Percentiles rank a stretch among this genome's conserved stretches.
phyloP scores from a whole-genome alignment of 2,888 invertebrate genomes.

The Thera britannica region DNA sequence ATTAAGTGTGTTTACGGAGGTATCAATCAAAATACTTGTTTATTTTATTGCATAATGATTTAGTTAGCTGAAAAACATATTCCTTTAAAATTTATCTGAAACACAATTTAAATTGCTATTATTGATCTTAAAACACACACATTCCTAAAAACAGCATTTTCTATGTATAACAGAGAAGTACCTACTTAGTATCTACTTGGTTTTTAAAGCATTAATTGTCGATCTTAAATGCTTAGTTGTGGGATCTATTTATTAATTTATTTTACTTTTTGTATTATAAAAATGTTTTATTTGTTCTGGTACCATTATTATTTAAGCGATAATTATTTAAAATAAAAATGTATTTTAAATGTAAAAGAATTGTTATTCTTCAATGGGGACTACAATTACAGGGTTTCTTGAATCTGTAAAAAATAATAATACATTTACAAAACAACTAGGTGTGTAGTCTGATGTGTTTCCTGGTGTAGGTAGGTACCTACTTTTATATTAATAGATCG shows the following conservation, averaged over 20 bases:
- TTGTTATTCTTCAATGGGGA: constrained; percentile 59
- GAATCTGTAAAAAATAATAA: constrained; percentile 47
- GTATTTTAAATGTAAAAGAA: not conserved
- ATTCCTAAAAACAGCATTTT: constrained; percentile 19
- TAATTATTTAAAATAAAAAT: not conserved
- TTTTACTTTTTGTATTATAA: constrained; percentile 5
- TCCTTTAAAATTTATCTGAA: no score
- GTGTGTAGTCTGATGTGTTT: not conserved
- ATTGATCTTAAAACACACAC: not conserved
- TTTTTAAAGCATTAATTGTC: not conserved
- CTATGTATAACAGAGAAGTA: not conserved
- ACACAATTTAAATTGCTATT: not conserved
- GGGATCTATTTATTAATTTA: constrained; percentile 1
- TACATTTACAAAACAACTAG: not conserved
- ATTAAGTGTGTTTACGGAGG: not conserved
- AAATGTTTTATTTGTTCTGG: constrained; percentile 3
- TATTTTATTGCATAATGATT: not conserved
- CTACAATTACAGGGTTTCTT: constrained; percentile 55
- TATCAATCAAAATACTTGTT: not conserved
- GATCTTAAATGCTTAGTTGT: not conserved
- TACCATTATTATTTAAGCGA: not conserved
- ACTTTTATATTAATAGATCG: not conserved
- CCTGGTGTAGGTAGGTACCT: not conserved
- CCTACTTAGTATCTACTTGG: not conserved
- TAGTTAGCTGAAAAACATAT: no score